Percentiles rank a stretch among this genome's conserved stretches.
phyloP scores from a whole-genome alignment of 2,113 vertebrate species.

The Lepisosteus osseus region DNA sequence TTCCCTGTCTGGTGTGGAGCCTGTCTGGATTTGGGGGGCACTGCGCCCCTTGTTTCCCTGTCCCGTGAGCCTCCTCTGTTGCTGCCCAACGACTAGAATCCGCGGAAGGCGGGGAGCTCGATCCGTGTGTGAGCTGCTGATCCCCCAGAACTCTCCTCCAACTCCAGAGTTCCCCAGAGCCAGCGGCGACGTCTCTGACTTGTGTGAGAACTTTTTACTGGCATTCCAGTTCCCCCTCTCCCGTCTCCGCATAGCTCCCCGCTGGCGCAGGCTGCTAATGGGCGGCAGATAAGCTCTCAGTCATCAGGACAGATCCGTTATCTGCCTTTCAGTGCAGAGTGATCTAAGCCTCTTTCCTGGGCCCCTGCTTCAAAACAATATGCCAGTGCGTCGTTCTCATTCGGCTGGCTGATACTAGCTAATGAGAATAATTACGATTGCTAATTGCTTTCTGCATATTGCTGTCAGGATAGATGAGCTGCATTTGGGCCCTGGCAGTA shows the following conservation, averaged over 20 bases:
- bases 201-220: not conserved
- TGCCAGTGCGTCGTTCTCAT: conserved; percentile 4
- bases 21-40: too few species aligned
- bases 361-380: not conserved
- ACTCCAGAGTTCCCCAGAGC: too few species aligned
- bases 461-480: not conserved
- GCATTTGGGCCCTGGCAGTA: not conserved
- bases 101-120: too few species aligned
- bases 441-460: conserved; percentile 47
- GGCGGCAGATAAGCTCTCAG: not conserved
- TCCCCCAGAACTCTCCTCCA: too few species aligned
- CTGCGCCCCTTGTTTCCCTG: conserved; percentile 1
- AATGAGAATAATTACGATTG: conserved; percentile 55
- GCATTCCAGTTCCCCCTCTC: not conserved
- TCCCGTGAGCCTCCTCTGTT: not conserved
- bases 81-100: too few species aligned
- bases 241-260: conserved; percentile 2
- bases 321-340: not conserved
- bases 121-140: too few species aligned
- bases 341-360: not conserved
- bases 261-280: not conserved
- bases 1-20: too few species aligned
- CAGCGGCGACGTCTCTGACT: not conserved
- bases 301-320: not conserved
- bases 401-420: conserved; percentile 17